Evolutionary conservation across 2,113 vertebrate genomes (phyloP), one percentile per base, ranked within the genome.

Genomic region (Platichthys flesus): DNA sequence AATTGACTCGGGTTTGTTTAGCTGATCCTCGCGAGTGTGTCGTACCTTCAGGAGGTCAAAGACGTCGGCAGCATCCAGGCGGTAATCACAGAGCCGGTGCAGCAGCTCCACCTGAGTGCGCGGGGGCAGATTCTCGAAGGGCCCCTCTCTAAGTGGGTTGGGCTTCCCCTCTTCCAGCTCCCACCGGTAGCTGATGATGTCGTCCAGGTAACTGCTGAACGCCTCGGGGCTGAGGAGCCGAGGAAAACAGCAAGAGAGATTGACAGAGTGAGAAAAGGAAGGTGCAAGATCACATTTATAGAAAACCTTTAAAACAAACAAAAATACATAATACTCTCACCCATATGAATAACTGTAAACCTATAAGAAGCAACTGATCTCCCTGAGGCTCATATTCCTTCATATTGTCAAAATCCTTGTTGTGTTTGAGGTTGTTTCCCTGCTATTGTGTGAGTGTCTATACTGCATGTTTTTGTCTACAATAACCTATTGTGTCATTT

Each of bases 111-210:
- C 96, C 4, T 98, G 96, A 0, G 96, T 97, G 55, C 96, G 96
- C 9, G 95, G 88, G 0, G 97, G 93, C 54, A 98, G 95, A 64
- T 94, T 95, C 85, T 98, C 96, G 81, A 98, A 99, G 24, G 91
- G 87, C 54, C 91, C 93, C 55, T 97, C 95, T 40, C 95, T 82
- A 56, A 99, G 87, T 0, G 97, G 98, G 88, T 99, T 99, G 63
- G 97, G 96, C 54, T 98, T 98, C 40, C 98, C 97, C 85, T 99
- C 98, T 75, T 99, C 98, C 74, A 98, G 93, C 87, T 98, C 97
- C 98, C 97, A 99, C 54, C 98, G 95, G 86, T 99, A 98, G 92
- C 95, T 99, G 89, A 99, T 99, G 88, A 99, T 99, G 93, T 99
- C 98, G 37, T 99, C 97, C 81, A 99, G 94, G 92, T 99, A 99